Evolutionary conservation across 2,797 vertebrate genomes (phyloP), one percentile per base, ranked within the genome.

Genomic region (Phylloscopus collybita): DNA sequence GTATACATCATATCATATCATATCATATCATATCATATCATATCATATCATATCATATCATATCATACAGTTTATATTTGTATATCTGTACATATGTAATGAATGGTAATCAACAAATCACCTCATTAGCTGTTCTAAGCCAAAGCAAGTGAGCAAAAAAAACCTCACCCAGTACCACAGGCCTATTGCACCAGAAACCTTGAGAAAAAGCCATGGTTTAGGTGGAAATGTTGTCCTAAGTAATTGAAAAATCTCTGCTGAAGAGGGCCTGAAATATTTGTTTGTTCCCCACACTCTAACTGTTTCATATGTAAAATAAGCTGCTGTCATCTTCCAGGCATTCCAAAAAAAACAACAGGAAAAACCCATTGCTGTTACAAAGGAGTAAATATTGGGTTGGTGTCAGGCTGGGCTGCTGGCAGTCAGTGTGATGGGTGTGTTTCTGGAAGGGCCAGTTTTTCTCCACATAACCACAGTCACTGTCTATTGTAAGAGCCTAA

Each of bases 391-490:
- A 79, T 45, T 93, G 96, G 95, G 96, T 92, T 74, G 30, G 60
- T 94, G 94, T 72, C n/a, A 60, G 96, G 88, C 94, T 97, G 96
- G 97, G 88, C 1, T 91, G 81, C 97, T 96, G 95, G 97, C 97
- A 91, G 44, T 76, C 89, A 86, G 16, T 13, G 13, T 74, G 89
- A 95, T 70, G 89, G 93, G 96, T 96, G 96, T 97, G 97, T 97
- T 97, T 97, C 94, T 95, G 96, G 94, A 95, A 93, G 27, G 57
- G 88, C 95, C 97, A 97, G 95, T 93, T 97, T 96, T 95, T 92
- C 82, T 96, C 61, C 87, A 50, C 86, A 96, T 97, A 95, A 96
- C 98, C 97, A 93, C 97, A 98, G 95, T 78, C 96, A 97, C 96
- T 96, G 94, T 92, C 94, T 95, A 71, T 47, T 50, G 1, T 73